Base-by-base conservation (phyloP, 2,113 vertebrate genomes). In the Catharus minimus region DNA sequence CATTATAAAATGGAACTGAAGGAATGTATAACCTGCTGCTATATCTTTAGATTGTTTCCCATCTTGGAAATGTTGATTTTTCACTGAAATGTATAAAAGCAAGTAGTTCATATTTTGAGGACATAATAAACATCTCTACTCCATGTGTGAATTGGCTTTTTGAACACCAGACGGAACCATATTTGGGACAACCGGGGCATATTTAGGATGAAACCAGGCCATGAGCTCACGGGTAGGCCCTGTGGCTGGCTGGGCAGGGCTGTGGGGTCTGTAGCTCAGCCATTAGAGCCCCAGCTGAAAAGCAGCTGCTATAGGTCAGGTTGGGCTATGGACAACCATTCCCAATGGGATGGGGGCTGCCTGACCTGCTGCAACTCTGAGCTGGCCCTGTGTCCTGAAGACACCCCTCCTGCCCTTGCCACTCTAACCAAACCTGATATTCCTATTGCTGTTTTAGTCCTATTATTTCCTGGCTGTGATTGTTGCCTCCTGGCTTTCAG, bases 271-370 rank as follows among this genome's bases (percentile, higher is more conserved):
- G 19, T 27, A 46, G 62, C 30, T 68, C 39, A 36, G 22, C 10
- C 30, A 3, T 52, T 10, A 43, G 21, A 57, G 18, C 33, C 10
- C 6, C 27, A 20, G 27, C 1, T 27, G 24, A 56, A 71, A 43
- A 62, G 32, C 46, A 47, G 46, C 46, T 47, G 43, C 43, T 21
- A 47, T 7, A 23, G 22, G 46, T 21, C 21, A 47, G 33, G 27
- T 7, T 71, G 39, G 28, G 23, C 26, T 10, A 4, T 57, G 43
- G 36, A 15, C 24, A 2, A 8, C 7, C 15, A 18, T 58, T 44
- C 38, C n/a, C 21, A 8, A 16, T 0, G 2, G 50, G 27, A 11
- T 12, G 5, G 7, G 7, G 5, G 3, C 11, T 4, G 2, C 27
- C 12, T 64, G 7, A 10, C 15, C 16, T 50, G 10, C 27, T 30